Conservation (phyloP, 2,113 vertebrate species). For the Suncus etruscus region DNA sequence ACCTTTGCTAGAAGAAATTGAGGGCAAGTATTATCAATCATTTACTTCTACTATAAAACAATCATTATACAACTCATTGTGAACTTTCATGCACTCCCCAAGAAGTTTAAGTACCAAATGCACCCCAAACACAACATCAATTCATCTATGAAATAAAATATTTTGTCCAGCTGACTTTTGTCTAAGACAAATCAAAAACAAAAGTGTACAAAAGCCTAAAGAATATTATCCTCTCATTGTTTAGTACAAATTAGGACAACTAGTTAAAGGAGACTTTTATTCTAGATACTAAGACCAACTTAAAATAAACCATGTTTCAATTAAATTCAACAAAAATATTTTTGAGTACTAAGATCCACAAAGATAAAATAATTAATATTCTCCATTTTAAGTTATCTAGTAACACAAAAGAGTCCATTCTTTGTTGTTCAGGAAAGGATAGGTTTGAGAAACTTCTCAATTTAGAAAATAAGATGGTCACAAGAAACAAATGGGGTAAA, state of each 20-base stretch:
- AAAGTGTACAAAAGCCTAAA: slow-evolving; percentile 35
- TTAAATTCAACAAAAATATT: slow-evolving; percentile 27
- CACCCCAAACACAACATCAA: slow-evolving; percentile 61
- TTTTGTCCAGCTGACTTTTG: slow-evolving; percentile 30
- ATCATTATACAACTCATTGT: slow-evolving; percentile 37
- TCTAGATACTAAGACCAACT: slow-evolving; percentile 20
- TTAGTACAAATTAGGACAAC: slow-evolving; percentile 33
- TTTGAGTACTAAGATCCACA: not conserved
- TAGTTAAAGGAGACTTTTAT: slow-evolving; percentile 25
- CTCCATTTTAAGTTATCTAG: not conserved
- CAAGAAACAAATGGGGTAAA: slow-evolving; percentile 46
- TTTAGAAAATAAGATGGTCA: not conserved
- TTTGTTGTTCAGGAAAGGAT: not conserved
- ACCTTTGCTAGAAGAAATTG: slow-evolving; percentile 57
- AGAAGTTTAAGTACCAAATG: slow-evolving; percentile 62
- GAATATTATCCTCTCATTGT: not conserved
- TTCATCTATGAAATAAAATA: slow-evolving; percentile 61
- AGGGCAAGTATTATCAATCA: slow-evolving; percentile 60
- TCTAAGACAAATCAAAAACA: slow-evolving; percentile 49
- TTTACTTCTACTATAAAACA: slow-evolving; percentile 64
- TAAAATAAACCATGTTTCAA: slow-evolving; percentile 14
- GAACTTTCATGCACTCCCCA: slow-evolving; percentile 33
- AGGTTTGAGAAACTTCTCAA: slow-evolving; percentile 9
- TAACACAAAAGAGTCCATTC: not conserved
- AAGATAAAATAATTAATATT: not conserved